These are phyloP conservation scores for Tretioscincus oriximinensis DNA, from an alignment of 2,113 vertebrate genomes.

Conservation along the genomic window DNA sequence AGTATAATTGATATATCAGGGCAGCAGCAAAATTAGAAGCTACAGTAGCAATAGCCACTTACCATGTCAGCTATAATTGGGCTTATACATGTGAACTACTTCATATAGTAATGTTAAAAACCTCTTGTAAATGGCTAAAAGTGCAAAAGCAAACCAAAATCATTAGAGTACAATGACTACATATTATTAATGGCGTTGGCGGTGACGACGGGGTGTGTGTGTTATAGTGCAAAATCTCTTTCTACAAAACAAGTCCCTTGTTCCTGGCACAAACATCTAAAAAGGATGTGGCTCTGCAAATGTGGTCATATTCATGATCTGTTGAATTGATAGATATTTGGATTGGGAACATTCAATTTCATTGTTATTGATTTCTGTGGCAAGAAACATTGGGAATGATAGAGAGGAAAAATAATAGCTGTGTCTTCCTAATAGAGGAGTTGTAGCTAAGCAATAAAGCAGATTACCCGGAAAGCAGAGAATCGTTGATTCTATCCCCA, in stretches of 20 bases:
- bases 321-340: background rate
- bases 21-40: slow-evolving; percentile 17
- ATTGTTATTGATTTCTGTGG: background rate
- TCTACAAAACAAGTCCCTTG: too few relatives aligned
- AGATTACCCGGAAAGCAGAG: too few relatives aligned
- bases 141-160: background rate
- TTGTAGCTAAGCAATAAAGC: too few relatives aligned
- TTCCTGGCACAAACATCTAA: too few relatives aligned
- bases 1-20: background rate
- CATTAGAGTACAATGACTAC: background rate
- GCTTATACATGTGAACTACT: background rate
- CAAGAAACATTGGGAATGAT: background rate
- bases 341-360: background rate
- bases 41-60: background rate
- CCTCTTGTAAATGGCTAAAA: slow-evolving; percentile 6
- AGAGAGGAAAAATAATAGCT: background rate
- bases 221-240: background rate
- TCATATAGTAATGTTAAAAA: background rate
- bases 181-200: background rate
- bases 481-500: too few relatives aligned
- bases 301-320: background rate
- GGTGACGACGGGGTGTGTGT: too few relatives aligned
- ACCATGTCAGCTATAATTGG: slow-evolving; percentile 12
- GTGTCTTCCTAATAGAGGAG: background rate
- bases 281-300: too few relatives aligned